Percentiles rank a stretch among this genome's conserved stretches.
Evolutionary conservation across 2,113 vertebrate species (phyloP).

Genomic region (Leuciscus idus): DNA sequence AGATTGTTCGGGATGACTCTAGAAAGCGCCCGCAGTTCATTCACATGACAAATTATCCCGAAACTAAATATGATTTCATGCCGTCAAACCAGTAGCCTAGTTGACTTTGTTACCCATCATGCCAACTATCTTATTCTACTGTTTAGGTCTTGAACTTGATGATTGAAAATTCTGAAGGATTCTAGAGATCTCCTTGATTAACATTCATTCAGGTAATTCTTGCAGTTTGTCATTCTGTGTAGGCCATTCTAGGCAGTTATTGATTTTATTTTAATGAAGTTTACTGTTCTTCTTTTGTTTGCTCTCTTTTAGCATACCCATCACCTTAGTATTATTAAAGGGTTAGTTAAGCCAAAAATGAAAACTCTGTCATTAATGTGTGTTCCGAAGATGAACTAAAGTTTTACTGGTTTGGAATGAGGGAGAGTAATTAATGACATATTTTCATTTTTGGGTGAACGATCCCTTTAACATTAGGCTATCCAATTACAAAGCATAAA

Average conservation of each 20-base stretch:
- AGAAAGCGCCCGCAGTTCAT: not conserved
- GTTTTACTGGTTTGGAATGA: too few relatives aligned
- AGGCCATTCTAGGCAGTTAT: not conserved
- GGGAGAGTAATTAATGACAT: too few relatives aligned
- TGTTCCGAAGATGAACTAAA: too few relatives aligned
- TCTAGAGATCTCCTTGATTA: not conserved
- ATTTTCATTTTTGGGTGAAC: too few relatives aligned
- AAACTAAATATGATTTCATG: not conserved
- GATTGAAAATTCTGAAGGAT: too few relatives aligned
- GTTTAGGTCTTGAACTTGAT: not conserved
- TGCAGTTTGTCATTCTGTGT: not conserved
- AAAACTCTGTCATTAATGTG: too few relatives aligned
- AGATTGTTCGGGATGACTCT: not conserved
- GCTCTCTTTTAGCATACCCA: too few relatives aligned
- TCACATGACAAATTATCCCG: not conserved
- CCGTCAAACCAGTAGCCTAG: not conserved
- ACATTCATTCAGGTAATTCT: not conserved
- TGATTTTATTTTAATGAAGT: too few relatives aligned
- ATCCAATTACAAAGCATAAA: not conserved
- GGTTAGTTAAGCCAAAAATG: too few relatives aligned
- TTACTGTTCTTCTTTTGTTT: not conserved
- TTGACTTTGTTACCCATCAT: not conserved
- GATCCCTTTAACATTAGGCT: not conserved
- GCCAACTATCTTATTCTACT: not conserved
- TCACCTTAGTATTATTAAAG: too few relatives aligned